Evolutionary conservation across 2,113 vertebrate species (phyloP), one percentile per base, ranked within the genome.

Genomic region (Nothocercus julius): DNA sequence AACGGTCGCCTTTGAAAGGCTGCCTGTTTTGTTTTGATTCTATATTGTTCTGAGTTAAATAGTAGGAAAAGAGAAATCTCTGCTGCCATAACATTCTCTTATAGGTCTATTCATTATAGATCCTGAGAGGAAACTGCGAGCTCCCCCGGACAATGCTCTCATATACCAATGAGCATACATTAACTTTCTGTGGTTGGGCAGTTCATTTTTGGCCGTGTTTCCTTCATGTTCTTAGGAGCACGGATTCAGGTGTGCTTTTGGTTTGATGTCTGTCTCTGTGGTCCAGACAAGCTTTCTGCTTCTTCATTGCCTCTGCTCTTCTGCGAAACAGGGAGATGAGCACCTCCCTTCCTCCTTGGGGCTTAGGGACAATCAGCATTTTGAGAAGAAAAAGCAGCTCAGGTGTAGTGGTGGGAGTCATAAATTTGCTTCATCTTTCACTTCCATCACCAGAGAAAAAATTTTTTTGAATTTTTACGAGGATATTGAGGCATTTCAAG

Each of bases 41-140:
- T 82, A 84, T 93, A 96, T 97, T 97, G 95, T 97, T 96, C 87
- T 10, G 12, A 89, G 82, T 92, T 95, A 96, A 97, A 96, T 97
- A 95, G 95, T 89, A 95, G 95, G 96, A 97, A 97, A 92, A 93
- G 93, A 95, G 92, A 91, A 92, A 95, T 77, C 67, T 74, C 85
- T 94, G 90, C 89, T 77, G 76, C 91, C 85, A 86, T 82, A 96
- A 88, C 92, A 91, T 93, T 92, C 72, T 59, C 89, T 70, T 81
- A 64, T 72, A 82, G 95, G 25, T 34, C 90, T 93, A 96, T 96
- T 95, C 95, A 89, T 89, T 81, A 85, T 79, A 42, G 88, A 75
- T 42, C 89, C 91, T 5, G 2, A 87, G 93, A 95, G 93, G 92
- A 96, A 96, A 82, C 20, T 0, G 36, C 51, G 87, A 74, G 84